Evolutionary conservation across 2,113 vertebrate genomes (phyloP), one percentile per base, ranked within the genome.

Genomic region (Tiliqua scincoides): DNA sequence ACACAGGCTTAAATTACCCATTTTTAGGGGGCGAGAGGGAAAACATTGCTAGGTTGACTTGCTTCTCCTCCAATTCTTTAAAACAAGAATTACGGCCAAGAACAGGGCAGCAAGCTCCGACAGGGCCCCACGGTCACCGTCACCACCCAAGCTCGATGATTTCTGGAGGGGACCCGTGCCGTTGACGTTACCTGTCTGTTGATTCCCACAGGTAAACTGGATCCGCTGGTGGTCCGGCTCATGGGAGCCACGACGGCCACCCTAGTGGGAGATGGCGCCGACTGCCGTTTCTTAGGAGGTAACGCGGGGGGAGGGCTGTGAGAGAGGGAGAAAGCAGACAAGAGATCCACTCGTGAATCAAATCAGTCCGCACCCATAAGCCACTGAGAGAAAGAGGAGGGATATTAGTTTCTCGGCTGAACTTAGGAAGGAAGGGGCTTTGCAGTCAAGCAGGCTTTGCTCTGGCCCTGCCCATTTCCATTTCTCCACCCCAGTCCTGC

Each of bases 221-320:
- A 98, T 62, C 98, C 98, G 20, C 97, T 97, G 87, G 96, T 97
- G 71, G 97, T 96, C 52, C 99, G 97, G 88, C 98, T 99, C 98
- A 99, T 99, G 17, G 99, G 98, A 27, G 98, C 97, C 8, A 99
- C 98, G 2, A 99, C 97, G 0, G 99, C 99, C 75, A 99, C 98
- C 18, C 98, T 97, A 4, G 98, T 99, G 0, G 98, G 98, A 54
- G 98, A 99, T 5, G 98, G 97, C 0, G 98, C 98, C 0, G 99
- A 99, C 95, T 99, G 98, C 0, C 98, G 97, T 83, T 99, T 99
- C 95, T 99, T 99, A 30, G 98, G 98, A 2, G 99, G 99, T 85
- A 99, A 83, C 9, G 98, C 98, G 62, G 99, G 99, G 21, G 98
- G 99, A 48, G 98, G 98, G 89, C 98, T 98, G 96, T 54, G 91